phyloP scores from a whole-genome alignment of 2,888 invertebrate genomes.

The Chrysomela aeneicollis region DNA sequence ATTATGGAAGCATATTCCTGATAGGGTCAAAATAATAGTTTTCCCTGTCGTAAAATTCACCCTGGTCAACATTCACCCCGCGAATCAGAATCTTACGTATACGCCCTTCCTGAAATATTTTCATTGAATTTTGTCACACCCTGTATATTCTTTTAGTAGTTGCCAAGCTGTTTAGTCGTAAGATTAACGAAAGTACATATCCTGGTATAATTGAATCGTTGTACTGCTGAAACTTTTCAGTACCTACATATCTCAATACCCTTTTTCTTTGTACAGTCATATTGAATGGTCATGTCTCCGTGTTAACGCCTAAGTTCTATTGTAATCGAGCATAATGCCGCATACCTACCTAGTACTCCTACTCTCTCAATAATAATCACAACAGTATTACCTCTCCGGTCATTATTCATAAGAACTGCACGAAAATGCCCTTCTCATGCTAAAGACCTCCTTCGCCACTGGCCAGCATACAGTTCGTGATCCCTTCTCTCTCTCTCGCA shows the following conservation, averaged over 20 bases:
- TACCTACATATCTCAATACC: background rate
- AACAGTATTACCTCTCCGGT: slow-evolving; percentile 2
- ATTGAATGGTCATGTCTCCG: background rate
- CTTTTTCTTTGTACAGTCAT: background rate
- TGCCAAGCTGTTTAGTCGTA: too few species aligned
- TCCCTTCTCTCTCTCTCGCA: background rate
- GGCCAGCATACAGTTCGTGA: slow-evolving; percentile 12
- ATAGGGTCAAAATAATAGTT: too few species aligned
- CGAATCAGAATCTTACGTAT: too few species aligned
- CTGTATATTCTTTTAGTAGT: too few species aligned
- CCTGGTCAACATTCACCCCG: too few species aligned
- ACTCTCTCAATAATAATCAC: background rate
- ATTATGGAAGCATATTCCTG: too few species aligned
- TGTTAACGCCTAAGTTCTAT: background rate
- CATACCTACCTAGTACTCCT: slow-evolving; percentile 4
- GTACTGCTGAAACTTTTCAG: too few species aligned
- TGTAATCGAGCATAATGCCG: background rate
- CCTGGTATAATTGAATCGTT: too few species aligned
- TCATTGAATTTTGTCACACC: too few species aligned
- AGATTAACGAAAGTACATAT: too few species aligned
- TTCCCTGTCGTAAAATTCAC: too few species aligned
- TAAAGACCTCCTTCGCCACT: slow-evolving; percentile 19
- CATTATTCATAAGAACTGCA: slow-evolving; percentile 9
- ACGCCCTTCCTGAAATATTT: too few species aligned
- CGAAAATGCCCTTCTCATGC: slow-evolving; percentile 18